These are phyloP conservation scores for Piaya cayana DNA, from an alignment of 2,113 vertebrate species.

Conservation along the genomic window DNA sequence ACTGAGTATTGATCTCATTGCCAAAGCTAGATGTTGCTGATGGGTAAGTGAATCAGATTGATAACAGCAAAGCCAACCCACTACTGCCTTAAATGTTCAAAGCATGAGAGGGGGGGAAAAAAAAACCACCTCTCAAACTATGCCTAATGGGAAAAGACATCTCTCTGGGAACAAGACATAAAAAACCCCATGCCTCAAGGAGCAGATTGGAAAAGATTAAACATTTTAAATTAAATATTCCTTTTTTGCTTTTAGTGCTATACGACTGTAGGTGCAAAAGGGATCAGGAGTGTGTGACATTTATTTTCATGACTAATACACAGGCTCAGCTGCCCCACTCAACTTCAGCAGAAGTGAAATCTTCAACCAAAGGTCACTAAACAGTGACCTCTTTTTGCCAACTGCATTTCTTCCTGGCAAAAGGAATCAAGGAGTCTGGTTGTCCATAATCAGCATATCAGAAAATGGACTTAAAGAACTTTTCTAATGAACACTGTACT, in stretches of 20 bases:
- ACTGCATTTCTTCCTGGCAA: neutral
- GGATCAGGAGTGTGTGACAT: neutral
- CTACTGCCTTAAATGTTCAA: neutral
- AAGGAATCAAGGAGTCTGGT: neutral
- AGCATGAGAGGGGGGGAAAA: neutral
- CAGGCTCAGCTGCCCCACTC: neutral
- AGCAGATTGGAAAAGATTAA: neutral
- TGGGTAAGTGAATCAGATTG: neutral
- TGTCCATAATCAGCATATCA: neutral
- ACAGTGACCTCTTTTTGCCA: neutral
- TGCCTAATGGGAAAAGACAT: neutral
- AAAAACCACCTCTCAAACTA: neutral
- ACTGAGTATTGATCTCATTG: neutral
- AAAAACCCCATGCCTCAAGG: neutral
- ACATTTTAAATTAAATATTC: neutral
- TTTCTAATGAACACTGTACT: neutral
- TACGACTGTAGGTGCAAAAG: neutral
- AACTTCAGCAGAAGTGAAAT: neutral
- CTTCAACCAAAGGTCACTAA: neutral
- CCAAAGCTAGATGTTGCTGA: neutral
- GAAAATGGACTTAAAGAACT: neutral
- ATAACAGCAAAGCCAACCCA: neutral
- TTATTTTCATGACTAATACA: slow-evolving; percentile 5
- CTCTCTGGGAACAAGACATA: neutral
- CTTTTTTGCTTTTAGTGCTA: neutral